Evolutionary conservation across 2,797 vertebrate genomes (phyloP).

Genomic region (Salarias fasciatus): DNA sequence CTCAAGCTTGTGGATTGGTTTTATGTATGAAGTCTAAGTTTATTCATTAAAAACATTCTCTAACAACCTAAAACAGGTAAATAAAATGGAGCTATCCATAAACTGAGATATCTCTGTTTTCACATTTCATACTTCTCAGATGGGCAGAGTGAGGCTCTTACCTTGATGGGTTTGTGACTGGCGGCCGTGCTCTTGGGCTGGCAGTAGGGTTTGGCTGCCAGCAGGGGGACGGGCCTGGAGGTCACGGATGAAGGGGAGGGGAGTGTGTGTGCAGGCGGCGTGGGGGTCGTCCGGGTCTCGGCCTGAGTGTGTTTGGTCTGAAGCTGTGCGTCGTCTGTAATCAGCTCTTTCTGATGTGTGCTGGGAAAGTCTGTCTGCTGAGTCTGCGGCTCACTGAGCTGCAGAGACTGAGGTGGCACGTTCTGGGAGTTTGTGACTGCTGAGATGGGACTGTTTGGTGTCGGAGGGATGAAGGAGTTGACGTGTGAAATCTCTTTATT

Average conservation of each 20-base stretch:
- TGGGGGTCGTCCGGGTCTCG: conserved; percentile 48
- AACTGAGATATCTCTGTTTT: too few relatives aligned
- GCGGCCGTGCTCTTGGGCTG: conserved; percentile 87
- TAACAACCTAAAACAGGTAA: too few relatives aligned
- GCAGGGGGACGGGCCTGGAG: conserved; percentile 90
- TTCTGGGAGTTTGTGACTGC: conserved; percentile 33
- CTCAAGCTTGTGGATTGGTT: too few relatives aligned
- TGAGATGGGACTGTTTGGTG: conserved; percentile 15
- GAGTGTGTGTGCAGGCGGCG: conserved; percentile 73
- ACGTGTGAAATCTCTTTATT: conserved; percentile 13
- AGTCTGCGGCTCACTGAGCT: conserved; percentile 20
- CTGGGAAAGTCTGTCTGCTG: conserved; percentile 18
- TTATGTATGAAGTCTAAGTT: too few relatives aligned
- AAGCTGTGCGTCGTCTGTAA: conserved; percentile 10
- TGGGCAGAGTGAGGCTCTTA: conserved; percentile 68
- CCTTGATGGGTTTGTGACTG: conserved; percentile 90
- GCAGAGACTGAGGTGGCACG: conserved; percentile 25
- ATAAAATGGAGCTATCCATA: too few relatives aligned
- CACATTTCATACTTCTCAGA: too few relatives aligned
- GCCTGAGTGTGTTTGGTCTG: conserved; percentile 25
- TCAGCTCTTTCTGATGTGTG: conserved; percentile 7
- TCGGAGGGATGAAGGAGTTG: conserved; percentile 13
- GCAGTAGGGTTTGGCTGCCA: conserved; percentile 94
- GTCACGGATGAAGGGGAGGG: conserved; percentile 62
- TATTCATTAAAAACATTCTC: too few relatives aligned